Evolutionary conservation across 1,140 invertebrate genomes (phyloP).

Genomic region (Drosophila erecta): DNA sequence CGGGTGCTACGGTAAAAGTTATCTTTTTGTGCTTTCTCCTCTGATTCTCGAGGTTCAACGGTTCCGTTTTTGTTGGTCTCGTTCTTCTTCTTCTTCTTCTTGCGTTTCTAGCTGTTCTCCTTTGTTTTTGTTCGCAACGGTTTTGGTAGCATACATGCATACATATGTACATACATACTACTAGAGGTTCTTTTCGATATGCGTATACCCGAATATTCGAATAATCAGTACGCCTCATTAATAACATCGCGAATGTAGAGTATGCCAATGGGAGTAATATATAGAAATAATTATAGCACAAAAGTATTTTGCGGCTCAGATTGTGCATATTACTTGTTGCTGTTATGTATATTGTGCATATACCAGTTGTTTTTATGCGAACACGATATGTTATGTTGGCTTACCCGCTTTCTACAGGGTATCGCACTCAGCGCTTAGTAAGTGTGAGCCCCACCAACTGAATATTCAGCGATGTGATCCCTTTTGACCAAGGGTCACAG

Average conservation of each 20-base stretch:
- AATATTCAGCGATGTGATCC: conserved; percentile 61
- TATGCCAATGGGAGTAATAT: neutral
- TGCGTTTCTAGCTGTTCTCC: neutral
- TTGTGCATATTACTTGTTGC: too few species aligned
- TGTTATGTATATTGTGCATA: too few species aligned
- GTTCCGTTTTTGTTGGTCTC: conserved; percentile 4
- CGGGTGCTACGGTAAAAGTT: conserved; percentile 19
- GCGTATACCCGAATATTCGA: neutral
- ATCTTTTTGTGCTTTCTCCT: conserved; percentile 10
- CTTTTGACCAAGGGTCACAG: neutral
- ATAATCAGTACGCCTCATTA: neutral
- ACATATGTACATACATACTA: too few species aligned
- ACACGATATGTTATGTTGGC: neutral
- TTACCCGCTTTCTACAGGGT: neutral
- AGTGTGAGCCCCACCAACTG: conserved; percentile 4
- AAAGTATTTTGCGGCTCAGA: too few species aligned
- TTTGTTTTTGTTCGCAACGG: neutral
- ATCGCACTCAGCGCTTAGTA: neutral
- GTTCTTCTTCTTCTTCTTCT: conserved; percentile 1
- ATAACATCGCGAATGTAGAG: too few species aligned
- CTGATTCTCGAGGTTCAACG: conserved; percentile 33
- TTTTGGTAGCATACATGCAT: neutral
- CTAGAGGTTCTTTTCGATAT: neutral
- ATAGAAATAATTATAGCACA: neutral
- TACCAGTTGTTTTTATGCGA: too few species aligned